Conservation (phyloP, 1,140 invertebrate species). For the Pentalonia nigronervosa region DNA sequence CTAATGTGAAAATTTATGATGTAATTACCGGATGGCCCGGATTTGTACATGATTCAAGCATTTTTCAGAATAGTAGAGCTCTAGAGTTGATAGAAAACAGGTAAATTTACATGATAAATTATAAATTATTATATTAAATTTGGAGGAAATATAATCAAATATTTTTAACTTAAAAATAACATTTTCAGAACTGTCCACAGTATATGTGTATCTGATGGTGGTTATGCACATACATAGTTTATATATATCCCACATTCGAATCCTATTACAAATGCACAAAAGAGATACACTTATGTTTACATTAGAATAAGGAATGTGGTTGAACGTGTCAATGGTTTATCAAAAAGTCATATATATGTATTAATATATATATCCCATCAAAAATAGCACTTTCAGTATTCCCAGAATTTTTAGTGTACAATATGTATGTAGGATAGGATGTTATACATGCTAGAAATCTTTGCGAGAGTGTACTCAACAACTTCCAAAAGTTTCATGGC, state of each 20-base stretch:
- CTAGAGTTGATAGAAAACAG: not conserved
- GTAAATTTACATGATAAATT: not conserved
- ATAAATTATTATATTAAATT: not conserved
- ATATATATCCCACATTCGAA: not conserved
- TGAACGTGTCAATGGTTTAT: not conserved
- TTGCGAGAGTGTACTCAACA: too few species aligned
- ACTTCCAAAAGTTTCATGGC: too few species aligned
- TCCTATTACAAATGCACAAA: not conserved
- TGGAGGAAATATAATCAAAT: not conserved
- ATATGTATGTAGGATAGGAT: too few species aligned
- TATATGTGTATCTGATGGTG: not conserved
- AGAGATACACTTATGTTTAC: not conserved
- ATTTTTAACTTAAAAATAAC: not conserved
- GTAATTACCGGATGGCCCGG: constrained; percentile 64
- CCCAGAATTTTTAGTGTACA: too few species aligned
- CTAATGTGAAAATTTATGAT: constrained; percentile 63
- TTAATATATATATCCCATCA: too few species aligned
- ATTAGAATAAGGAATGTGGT: not conserved
- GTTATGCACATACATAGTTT: not conserved
- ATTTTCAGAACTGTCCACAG: not conserved
- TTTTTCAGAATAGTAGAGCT: constrained; percentile 62
- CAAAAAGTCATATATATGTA: too few species aligned
- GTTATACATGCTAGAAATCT: too few species aligned
- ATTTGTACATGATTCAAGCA: constrained; percentile 62
- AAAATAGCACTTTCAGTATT: too few species aligned